Base-by-base conservation (phyloP, 2,113 vertebrate genomes). In the Hyla sarda region DNA sequence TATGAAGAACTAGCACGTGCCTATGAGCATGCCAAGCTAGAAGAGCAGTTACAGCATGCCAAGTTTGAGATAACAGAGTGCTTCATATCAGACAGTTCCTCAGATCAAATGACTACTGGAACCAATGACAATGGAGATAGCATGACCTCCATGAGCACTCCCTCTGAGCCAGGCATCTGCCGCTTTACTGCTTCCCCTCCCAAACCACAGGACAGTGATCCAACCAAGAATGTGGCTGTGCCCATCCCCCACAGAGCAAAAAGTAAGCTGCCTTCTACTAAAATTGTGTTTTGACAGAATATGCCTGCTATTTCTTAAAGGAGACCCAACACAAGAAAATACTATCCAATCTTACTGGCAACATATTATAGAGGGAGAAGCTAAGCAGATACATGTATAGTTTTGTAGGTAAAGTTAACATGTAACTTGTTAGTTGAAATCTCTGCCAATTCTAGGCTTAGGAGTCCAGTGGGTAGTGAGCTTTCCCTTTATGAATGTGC, bases 31-130 rank as follows among this genome's bases (percentile, higher is more conserved):
- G 97, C 97, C 71, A 98, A 98, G 93, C 94, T 99, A 87, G 97
- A 99, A 91, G 97, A 99, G 88, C 97, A 99, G 92, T 93, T 99
- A 88, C 97, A 98, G 86, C 96, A 99, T 0, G 97, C 97, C 94
- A 99, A 98, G 90, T 98, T 99, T 8, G 97, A 99, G 93, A 98
- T 99, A 94, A 99, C 97, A 0, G 97, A 99, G 91, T 98, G 97
- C 94, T 98, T 99, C 94, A 97, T 99, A 91, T 99, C 97, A 0
- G 97, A 99, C 93, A 98, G 96, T 89, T 98, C 97, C 83, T 98
- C 97, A 0, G 97, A 99, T 92, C 97, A 99, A 94, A 98, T 99
- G 97, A 99, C 97, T 92, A 98, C 97, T 0, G 97, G 97, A 89
- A 98, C 97, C 91, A 98, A 97, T 0, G 97, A 98, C 92, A 98